Evolutionary conservation across 1,140 invertebrate genomes (phyloP), one percentile per base, ranked within the genome.

Genomic region (Aphis craccivora): DNA sequence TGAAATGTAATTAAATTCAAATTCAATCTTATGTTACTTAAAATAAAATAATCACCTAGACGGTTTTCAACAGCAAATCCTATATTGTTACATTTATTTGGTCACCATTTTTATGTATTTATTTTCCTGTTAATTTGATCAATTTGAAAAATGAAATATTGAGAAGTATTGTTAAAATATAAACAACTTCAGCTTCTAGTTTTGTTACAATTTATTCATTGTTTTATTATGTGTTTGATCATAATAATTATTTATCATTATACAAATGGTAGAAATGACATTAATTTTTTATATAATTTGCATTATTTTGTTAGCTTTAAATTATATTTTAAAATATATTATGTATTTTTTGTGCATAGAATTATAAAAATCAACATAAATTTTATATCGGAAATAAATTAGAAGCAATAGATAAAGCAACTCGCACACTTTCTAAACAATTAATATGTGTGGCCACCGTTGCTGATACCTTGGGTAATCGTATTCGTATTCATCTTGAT

Each of bases 401-500:
- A 45, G 99, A 99, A 96, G 98, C 99, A 20, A 98, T 99, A 84
- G 98, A 99, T 95, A 96, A 97, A 60, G 98, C 98, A 95, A 98
- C 99, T 95, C 97, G 97, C 20, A 96, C 96, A 1, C 95, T 97
- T 67, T 97, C 98, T 40, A 93, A 93, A 93, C 91, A 93, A 25
- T 22, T 94, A 60, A 83, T 90, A 45, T 98, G 98, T 95, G 98
- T 98, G 30, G 98, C 98, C 5, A 98, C 97, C 43, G 96, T 99
- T 22, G 96, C 97, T 84, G 98, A 98, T 95, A 96, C 98, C 93
- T 96, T 99, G 95, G 97, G 98, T 94, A 97, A 97, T 94, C 96
- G 98, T 53, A 96, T 99, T 94, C 96, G 99, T 5, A 97, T 99
- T 88, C 98, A 99, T 95, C 99, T 99, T 95, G 98, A 99, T 96